Conservation (phyloP, 30 jellyfish, hydroid and myxozoan species). For the Turritopsis dohrnii region DNA sequence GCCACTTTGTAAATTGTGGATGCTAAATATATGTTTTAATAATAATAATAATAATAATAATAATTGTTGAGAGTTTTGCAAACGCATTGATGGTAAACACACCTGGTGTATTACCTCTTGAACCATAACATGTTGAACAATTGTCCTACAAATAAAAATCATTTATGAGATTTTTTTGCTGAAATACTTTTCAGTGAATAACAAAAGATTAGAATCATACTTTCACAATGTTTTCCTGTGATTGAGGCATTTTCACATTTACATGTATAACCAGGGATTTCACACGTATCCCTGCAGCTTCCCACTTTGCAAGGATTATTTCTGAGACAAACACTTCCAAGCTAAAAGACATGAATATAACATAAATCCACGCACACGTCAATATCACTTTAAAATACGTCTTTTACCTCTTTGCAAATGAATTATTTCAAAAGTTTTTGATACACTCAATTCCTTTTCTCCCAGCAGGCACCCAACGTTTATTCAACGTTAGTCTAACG, state of each 20-base stretch:
- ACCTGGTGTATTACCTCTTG: background rate
- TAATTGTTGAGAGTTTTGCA: background rate
- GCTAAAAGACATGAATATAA: background rate
- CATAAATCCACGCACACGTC: background rate
- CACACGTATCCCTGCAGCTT: background rate
- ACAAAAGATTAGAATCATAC: background rate
- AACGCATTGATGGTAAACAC: background rate
- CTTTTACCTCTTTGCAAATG: too few species aligned
- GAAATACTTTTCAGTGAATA: background rate
- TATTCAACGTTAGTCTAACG: too few species aligned
- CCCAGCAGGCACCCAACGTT: too few species aligned
- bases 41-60: too few species aligned
- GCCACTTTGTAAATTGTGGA: too few species aligned
- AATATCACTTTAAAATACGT: background rate
- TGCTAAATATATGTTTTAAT: too few species aligned
- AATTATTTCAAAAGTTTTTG: too few species aligned
- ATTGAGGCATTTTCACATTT: background rate
- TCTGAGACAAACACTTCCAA: background rate
- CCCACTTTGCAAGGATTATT: background rate
- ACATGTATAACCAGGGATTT: background rate
- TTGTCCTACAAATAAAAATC: background rate
- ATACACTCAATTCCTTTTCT: too few species aligned
- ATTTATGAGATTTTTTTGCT: too few species aligned
- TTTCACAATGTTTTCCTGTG: background rate
- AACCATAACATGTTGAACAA: background rate